These are phyloP conservation scores for Tetraodon nigroviridis DNA, from an alignment of 2,113 vertebrate genomes.

Conservation along the genomic window DNA sequence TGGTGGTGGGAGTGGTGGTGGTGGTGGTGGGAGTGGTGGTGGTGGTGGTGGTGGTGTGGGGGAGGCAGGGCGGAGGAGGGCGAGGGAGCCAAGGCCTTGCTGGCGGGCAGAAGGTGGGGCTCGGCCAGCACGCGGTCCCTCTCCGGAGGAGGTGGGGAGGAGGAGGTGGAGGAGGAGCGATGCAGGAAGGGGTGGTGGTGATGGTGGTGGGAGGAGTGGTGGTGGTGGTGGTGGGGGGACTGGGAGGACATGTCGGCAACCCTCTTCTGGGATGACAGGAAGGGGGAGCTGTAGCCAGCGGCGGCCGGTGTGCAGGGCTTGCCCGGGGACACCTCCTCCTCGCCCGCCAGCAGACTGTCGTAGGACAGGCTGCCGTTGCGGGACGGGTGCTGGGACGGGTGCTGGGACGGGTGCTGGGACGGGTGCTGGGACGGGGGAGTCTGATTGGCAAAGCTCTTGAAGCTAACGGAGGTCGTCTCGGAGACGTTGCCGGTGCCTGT, in stretches of 20 bases:
- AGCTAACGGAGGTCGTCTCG: constrained; percentile 85
- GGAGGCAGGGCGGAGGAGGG: constrained; percentile 30
- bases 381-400: constrained; percentile 47
- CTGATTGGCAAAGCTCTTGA: constrained; percentile 93
- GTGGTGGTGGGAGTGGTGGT: constrained; percentile 42
- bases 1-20: constrained; percentile 71
- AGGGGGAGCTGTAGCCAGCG: constrained; percentile 84
- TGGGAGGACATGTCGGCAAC: constrained; percentile 75
- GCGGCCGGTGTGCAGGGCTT: constrained; percentile 66
- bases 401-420: constrained; percentile 55
- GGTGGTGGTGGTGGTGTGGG: constrained; percentile 12
- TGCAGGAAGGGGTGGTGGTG: constrained; percentile 62
- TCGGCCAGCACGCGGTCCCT: constrained; percentile 64
- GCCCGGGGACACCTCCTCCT: constrained; percentile 70
- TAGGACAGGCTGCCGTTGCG: constrained; percentile 91
- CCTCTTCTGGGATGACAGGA: constrained; percentile 81
- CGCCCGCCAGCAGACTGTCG: constrained; percentile 85
- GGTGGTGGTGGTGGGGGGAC: constrained; percentile 61
- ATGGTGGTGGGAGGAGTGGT: constrained; percentile 50
- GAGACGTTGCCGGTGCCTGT: constrained; percentile 75
- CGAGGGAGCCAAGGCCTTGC: constrained; percentile 20
- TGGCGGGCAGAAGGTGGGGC: constrained; percentile 10
- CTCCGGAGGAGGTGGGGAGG: constrained; percentile 58
- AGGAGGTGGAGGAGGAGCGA: constrained; percentile 71
- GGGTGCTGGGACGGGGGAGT: constrained; percentile 72